These are phyloP conservation scores for Elgonia sp. DNA, from an alignment of 2,888 invertebrate species.

Conservation along the genomic window DNA sequence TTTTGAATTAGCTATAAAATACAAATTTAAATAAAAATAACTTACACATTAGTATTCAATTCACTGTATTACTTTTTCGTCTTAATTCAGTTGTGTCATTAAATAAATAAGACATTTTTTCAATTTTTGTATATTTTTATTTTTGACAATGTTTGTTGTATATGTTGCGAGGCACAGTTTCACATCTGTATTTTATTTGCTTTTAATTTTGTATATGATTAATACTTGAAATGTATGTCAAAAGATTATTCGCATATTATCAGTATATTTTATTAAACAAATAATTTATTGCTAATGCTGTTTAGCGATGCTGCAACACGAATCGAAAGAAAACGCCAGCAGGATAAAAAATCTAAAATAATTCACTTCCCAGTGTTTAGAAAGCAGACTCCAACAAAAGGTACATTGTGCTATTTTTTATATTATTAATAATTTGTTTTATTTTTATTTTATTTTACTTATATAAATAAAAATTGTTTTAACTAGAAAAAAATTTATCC, in stretches of 20 bases:
- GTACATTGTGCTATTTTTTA: conserved; percentile 80
- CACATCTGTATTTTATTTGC: too few species aligned
- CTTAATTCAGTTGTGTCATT: background rate
- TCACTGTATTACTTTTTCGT: background rate
- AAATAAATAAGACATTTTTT: background rate
- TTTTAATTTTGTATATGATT: background rate
- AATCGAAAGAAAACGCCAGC: conserved; percentile 92
- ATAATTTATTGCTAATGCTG: background rate
- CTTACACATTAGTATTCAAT: too few species aligned
- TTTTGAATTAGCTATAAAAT: too few species aligned
- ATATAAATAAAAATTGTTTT: too few species aligned
- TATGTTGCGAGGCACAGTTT: background rate
- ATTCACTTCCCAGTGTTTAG: conserved; percentile 93
- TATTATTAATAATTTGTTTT: too few species aligned
- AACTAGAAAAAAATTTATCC: too few species aligned
- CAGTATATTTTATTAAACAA: too few species aligned
- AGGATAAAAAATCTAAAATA: conserved; percentile 93
- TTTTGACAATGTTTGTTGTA: background rate
- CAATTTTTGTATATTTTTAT: background rate
- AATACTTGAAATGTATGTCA: background rate
- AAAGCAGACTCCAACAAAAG: conserved; percentile 90
- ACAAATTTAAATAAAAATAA: too few species aligned
- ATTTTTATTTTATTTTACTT: too few species aligned
- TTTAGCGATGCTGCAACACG: conserved; percentile 76
- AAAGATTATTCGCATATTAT: too few species aligned